Percentiles rank a stretch among this genome's conserved stretches.
phyloP scores from a whole-genome alignment of 2,113 vertebrate species.

The Daphoenositta chrysoptera region DNA sequence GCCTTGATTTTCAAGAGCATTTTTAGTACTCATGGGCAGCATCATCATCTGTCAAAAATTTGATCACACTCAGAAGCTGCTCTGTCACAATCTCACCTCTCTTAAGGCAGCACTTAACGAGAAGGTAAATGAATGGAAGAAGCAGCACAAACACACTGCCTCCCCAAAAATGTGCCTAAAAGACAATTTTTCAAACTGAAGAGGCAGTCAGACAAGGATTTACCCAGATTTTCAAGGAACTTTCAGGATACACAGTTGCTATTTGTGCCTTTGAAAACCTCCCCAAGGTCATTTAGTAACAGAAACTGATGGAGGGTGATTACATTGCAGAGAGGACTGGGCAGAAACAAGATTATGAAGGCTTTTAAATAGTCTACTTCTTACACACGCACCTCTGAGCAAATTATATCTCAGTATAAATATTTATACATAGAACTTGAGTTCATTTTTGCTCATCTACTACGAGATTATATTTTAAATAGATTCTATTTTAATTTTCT shows the following conservation, averaged over 20 bases:
- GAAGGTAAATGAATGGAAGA: neutral
- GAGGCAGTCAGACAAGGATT: neutral
- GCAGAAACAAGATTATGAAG: neutral
- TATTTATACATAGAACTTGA: constrained; percentile 64
- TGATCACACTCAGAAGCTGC: neutral
- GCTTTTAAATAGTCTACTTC: constrained; percentile 34
- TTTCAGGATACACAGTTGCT: neutral
- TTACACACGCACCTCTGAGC: constrained; percentile 10
- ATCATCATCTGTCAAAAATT: neutral
- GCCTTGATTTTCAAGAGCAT: neutral
- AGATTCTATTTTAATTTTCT: constrained; percentile 62
- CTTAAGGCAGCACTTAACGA: neutral
- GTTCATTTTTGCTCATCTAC: constrained; percentile 58
- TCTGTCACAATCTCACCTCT: neutral
- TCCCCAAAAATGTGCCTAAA: neutral
- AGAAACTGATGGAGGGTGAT: neutral
- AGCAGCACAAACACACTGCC: neutral
- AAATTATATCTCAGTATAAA: constrained; percentile 62
- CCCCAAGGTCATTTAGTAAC: constrained; percentile 1
- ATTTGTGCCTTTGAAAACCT: neutral
- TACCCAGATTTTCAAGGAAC: neutral
- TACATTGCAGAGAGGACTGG: neutral
- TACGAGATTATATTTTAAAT: constrained; percentile 64
- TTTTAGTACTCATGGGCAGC: neutral
- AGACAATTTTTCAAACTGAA: neutral